Conservation (phyloP, 1,140 invertebrate genomes). For the Colletes gigas region DNA sequence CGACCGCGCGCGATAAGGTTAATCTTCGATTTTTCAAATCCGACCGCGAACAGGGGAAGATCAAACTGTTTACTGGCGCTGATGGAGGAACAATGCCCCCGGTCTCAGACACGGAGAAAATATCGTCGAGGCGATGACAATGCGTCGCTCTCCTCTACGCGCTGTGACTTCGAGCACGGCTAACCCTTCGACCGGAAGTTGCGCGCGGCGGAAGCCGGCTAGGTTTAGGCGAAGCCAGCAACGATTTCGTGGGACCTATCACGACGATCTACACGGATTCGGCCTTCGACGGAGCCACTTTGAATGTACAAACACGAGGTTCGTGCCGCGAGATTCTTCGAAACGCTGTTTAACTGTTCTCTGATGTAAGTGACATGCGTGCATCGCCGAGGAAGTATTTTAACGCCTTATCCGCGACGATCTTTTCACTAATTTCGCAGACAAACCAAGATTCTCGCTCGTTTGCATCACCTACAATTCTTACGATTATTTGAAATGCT, state of each 20-base stretch:
- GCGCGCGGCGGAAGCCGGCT: constrained; percentile 73
- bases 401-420: too few relatives aligned
- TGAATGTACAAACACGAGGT: constrained; percentile 44
- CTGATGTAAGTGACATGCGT: not conserved
- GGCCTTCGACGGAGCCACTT: constrained; percentile 39
- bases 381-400: not conserved
- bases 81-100: constrained; percentile 23
- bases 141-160: constrained; percentile 4
- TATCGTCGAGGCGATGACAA: constrained; percentile 4
- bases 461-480: too few relatives aligned
- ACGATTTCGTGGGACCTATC: constrained; percentile 61
- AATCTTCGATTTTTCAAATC: constrained; percentile 35
- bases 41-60: not conserved
- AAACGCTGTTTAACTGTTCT: not conserved
- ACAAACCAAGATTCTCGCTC: too few relatives aligned
- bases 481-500: too few relatives aligned
- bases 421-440: too few relatives aligned
- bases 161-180: constrained; percentile 36
- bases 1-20: constrained; percentile 25
- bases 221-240: constrained; percentile 71
- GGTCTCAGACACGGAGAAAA: not conserved
- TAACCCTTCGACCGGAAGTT: constrained; percentile 75
- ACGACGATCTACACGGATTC: constrained; percentile 43
- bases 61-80: constrained; percentile 13
- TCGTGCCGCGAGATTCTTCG: constrained; percentile 28